Conservation (phyloP, 1,140 invertebrate genomes). For the Heliothis subflexa region DNA sequence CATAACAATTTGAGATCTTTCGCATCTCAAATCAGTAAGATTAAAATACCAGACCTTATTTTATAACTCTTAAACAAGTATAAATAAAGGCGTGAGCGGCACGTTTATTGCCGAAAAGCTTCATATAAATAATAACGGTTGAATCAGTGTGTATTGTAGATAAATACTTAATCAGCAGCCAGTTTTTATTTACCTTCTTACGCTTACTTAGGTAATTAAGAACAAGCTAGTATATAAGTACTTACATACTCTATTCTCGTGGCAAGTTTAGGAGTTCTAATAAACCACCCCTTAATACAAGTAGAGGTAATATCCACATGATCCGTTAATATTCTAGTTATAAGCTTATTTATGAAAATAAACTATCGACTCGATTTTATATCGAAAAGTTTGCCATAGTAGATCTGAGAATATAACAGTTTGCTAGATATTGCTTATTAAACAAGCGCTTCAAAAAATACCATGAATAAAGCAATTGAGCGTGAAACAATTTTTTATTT, state of each 20-base stretch:
- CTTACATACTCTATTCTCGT: too few species aligned
- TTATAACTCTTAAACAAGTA: conserved; percentile 35
- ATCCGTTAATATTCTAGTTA: too few species aligned
- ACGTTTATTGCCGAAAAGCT: conserved; percentile 24
- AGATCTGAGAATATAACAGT: conserved; percentile 20
- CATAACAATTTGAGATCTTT: not conserved
- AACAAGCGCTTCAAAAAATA: conserved; percentile 5
- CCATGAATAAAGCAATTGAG: conserved; percentile 36
- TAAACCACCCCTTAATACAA: too few species aligned
- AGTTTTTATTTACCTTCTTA: too few species aligned
- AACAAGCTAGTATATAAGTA: too few species aligned
- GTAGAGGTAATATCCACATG: too few species aligned
- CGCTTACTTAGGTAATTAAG: too few species aligned
- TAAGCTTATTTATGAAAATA: not conserved
- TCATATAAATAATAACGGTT: conserved; percentile 18
- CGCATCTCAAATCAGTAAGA: conserved; percentile 25
- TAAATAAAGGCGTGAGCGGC: conserved; percentile 31
- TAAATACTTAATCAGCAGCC: not conserved
- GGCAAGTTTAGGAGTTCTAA: too few species aligned
- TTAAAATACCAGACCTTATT: conserved; percentile 29
- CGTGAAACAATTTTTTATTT: conserved; percentile 23
- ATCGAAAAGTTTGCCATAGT: conserved; percentile 11
- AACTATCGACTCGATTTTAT: not conserved
- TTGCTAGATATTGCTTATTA: conserved; percentile 18
- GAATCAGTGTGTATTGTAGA: conserved; percentile 2